These are phyloP conservation scores for Archilochus colubris DNA, from an alignment of 2,113 vertebrate species.

Conservation along the genomic window DNA sequence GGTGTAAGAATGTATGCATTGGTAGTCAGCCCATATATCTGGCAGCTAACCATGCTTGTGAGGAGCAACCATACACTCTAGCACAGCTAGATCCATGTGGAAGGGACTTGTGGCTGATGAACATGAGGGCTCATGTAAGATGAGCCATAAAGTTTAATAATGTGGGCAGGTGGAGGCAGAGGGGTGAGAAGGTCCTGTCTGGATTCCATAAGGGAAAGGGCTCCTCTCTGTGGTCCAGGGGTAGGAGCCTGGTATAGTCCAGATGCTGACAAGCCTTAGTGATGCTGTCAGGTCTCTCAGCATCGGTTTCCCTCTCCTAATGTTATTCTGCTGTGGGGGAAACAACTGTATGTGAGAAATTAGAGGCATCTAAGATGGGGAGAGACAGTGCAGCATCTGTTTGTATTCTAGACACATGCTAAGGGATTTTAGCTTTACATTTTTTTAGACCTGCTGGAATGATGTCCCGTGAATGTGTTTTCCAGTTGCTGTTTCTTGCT, in stretches of 20 bases:
- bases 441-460: background rate
- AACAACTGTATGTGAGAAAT: background rate
- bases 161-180: fast-evolving
- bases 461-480: background rate
- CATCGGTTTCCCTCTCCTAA: background rate
- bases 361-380: background rate
- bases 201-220: background rate
- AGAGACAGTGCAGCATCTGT: background rate
- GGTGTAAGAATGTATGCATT: background rate
- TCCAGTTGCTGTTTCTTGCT: background rate
- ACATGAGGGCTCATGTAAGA: background rate
- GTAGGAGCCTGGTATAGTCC: background rate
- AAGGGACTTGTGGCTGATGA: background rate
- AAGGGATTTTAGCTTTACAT: background rate
- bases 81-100: background rate
- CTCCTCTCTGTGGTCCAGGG: fast-evolving
- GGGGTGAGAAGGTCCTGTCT: background rate
- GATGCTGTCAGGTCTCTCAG: background rate
- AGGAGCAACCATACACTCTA: background rate
- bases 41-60: background rate
- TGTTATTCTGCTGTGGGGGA: background rate
- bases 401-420: background rate
- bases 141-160: background rate
- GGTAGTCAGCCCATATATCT: background rate
- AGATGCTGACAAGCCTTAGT: background rate